A percentile compares a stretch with the other conserved stretches of the same genome.
These are phyloP conservation scores for Pitangus sulphuratus DNA, from an alignment of 2,797 vertebrate species.

Conservation along the genomic window DNA sequence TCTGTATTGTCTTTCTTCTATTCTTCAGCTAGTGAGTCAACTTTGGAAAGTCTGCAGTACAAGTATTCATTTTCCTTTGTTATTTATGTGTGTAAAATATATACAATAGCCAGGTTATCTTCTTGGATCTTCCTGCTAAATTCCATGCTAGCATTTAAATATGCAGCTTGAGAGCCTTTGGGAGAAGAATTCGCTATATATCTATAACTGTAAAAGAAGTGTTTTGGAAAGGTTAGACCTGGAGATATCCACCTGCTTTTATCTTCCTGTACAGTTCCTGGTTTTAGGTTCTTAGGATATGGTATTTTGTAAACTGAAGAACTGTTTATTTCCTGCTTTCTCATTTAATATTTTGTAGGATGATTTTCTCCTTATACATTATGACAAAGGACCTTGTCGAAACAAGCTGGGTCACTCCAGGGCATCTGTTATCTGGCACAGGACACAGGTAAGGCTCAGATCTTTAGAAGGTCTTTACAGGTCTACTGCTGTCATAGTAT, in stretches of 20 bases:
- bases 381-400: slow-evolving; percentile 97
- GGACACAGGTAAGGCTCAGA: slow-evolving; percentile 89
- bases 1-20: background rate
- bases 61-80: background rate
- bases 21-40: background rate
- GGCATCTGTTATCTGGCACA: slow-evolving; percentile 99
- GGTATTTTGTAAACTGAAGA: background rate
- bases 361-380: slow-evolving; percentile 98
- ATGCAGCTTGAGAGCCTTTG: background rate
- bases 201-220: background rate
- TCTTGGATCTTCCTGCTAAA: background rate
- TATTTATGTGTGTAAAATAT: background rate
- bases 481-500: background rate
- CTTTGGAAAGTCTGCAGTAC: background rate
- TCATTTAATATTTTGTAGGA: slow-evolving; percentile 79
- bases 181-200: background rate
- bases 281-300: background rate
- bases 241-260: background rate
- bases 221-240: background rate
- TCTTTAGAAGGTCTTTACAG: background rate
- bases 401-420: slow-evolving; percentile 98
- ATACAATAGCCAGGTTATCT: background rate
- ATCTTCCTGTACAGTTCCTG: background rate
- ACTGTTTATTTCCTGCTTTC: background rate
- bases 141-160: background rate